Conservation (phyloP, 2,113 vertebrate genomes). For the Gopherus evgoodei region DNA sequence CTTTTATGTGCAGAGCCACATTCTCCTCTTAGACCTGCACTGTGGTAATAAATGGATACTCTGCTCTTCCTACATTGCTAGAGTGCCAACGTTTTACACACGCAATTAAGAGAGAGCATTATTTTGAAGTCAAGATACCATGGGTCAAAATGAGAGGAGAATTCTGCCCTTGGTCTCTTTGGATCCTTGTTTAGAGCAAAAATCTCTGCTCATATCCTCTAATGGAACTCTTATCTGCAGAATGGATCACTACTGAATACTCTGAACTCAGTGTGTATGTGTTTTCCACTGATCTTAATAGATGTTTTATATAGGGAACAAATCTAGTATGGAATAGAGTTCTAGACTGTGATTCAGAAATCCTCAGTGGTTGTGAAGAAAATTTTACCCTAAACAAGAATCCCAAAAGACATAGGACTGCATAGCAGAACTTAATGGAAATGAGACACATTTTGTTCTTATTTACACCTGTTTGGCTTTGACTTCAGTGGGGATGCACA, state of each 20-base stretch:
- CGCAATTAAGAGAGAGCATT: background rate
- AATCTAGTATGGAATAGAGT: background rate
- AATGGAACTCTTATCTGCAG: background rate
- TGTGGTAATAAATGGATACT: background rate
- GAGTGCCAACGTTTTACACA: background rate
- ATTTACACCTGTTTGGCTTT: background rate
- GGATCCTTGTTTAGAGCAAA: background rate
- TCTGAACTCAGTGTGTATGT: background rate
- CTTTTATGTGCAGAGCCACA: conserved; percentile 18
- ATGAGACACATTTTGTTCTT: background rate
- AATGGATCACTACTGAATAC: background rate
- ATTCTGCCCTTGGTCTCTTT: background rate
- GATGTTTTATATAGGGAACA: background rate
- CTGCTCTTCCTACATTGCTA: conserved; percentile 6
- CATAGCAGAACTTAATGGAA: background rate
- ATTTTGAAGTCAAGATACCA: background rate
- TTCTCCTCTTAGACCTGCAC: background rate
- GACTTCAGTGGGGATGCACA: background rate
- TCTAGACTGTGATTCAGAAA: fast-evolving
- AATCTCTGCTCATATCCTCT: background rate
- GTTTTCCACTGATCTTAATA: background rate
- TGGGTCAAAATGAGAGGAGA: background rate
- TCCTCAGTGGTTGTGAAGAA: background rate
- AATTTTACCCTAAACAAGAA: background rate
- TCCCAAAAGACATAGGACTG: background rate